Evolutionary conservation across 1,140 invertebrate genomes (phyloP).

Genomic region (Zaprionus africanus): DNA sequence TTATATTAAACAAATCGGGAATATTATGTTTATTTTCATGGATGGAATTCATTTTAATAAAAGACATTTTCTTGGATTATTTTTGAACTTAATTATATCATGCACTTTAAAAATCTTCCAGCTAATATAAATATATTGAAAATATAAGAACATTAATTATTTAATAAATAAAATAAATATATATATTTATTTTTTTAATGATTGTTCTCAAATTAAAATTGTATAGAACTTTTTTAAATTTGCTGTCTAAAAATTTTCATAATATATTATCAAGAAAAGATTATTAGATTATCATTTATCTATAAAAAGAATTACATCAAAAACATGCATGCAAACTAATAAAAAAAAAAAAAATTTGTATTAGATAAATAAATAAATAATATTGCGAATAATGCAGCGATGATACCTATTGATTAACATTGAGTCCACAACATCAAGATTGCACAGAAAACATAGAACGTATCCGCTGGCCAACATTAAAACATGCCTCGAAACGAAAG

Average conservation of each 20-base stretch:
- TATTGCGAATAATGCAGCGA: conserved; percentile 37
- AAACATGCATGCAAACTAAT: conserved; percentile 13
- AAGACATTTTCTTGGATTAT: no score
- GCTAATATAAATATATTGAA: background rate
- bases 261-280: background rate
- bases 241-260: background rate
- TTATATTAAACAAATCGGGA: no score
- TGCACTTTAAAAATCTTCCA: background rate
- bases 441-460: conserved; percentile 62
- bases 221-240: background rate
- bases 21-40: no score
- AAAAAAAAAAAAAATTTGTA: background rate
- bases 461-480: conserved; percentile 49
- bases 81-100: background rate
- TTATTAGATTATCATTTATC: background rate
- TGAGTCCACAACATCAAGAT: conserved; percentile 84
- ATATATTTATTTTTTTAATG: no score
- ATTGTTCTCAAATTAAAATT: background rate
- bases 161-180: no score
- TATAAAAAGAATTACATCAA: background rate
- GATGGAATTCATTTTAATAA: no score
- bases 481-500: conserved; percentile 80
- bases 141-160: no score
- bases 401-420: conserved; percentile 73
- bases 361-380: background rate